Evolutionary conservation across 2,113 vertebrate species (phyloP).

Genomic region (Azemiops feae): DNA sequence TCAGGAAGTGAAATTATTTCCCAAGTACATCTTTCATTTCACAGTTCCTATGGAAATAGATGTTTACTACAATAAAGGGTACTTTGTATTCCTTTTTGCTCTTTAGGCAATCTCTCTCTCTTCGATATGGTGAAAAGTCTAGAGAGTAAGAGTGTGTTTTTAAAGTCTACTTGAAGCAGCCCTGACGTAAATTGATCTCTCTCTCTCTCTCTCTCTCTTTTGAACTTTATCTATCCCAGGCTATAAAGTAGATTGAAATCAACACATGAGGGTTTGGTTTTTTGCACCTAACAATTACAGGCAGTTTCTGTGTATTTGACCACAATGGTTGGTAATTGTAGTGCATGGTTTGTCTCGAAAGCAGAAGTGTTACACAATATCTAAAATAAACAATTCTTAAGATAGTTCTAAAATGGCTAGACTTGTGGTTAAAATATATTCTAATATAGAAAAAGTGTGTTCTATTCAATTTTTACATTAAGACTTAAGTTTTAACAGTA

Average conservation of each 20-base stretch:
- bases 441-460: neutral
- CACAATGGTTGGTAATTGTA: neutral
- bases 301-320: neutral
- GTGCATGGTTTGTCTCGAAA: neutral
- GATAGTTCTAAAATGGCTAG: neutral
- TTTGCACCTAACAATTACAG: neutral
- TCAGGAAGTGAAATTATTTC: neutral
- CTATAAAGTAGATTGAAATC: neutral
- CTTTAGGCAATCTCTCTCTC: too few relatives aligned
- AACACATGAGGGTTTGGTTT: neutral
- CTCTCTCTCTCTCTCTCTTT: too few relatives aligned
- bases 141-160: neutral
- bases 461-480: neutral
- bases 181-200: neutral
- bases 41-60: neutral
- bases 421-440: neutral
- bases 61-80: neutral
- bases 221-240: neutral
- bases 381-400: neutral
- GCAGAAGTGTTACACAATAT: neutral
- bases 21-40: neutral
- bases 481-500: neutral
- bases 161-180: neutral
- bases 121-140: neutral
- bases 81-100: neutral